Base-by-base conservation (phyloP, 2,113 vertebrate species). In the Rana temporaria region DNA sequence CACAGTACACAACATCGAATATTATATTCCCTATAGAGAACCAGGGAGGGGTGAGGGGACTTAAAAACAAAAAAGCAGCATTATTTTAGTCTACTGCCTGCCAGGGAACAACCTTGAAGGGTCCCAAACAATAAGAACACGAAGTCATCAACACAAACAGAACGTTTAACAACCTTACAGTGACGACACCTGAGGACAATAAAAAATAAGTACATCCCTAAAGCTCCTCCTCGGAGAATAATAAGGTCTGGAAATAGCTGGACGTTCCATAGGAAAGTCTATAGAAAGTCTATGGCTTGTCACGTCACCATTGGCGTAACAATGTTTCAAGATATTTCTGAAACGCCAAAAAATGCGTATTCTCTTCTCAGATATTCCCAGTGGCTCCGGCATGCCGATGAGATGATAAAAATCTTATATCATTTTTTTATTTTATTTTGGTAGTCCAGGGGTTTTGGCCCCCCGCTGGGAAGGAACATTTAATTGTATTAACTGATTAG, bases 41-140 rank as follows among this genome's bases (percentile, higher is more conserved):
- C 34, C 7, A 12, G 42, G 9, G 42, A 48, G 42, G 9, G 42
- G 42, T 38, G 42, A 11, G 8, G 12, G 9, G 12, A 48, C 11
- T 48, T 48, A 48, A 48, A 48, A 48, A 48, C 42, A 48, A 48
- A 42, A 42, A 48, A 48, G 42, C 42, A 12, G 2, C 1, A 9
- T 48, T 48, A 9, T 48, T 48, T 48, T 48, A 14, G 8, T 48
- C 2, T 12, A 24, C 12, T 6, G 38, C 11, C 68, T 6, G 68
- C 68, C 68, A 70, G 68, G 34, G 42, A 48, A 48, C 42, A 70
- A 70, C 68, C 68, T 53, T 70, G 68, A 70, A 70, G 34, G 68
- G 67, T 48, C 67, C 1, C 19, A 42, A 69, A 52, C 38, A 69
- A 30, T 30, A 3, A 69, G n/a, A 69, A 69, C 67, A 69, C 48